Conservation (phyloP, 2,888 invertebrate species). For the Unio pictorum region DNA sequence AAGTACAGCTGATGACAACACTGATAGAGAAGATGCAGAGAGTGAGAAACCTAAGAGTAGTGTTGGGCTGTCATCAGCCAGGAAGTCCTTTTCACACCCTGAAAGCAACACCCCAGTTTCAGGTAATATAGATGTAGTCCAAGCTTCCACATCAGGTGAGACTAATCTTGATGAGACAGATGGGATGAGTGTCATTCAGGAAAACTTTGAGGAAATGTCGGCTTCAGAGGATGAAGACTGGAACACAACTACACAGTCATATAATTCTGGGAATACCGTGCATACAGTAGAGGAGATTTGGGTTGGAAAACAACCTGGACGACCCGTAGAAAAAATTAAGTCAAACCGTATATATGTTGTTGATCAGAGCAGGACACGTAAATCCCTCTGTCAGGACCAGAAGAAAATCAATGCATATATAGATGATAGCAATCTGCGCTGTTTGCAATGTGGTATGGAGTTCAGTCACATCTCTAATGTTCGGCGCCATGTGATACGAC, state of each 20-base stretch:
- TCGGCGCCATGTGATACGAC: slow-evolving; percentile 81
- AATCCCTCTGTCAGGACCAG: slow-evolving; percentile 47
- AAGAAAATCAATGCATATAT: slow-evolving; percentile 58
- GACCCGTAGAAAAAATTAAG: slow-evolving; percentile 23
- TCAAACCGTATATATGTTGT: slow-evolving; percentile 43
- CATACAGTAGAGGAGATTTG: slow-evolving; percentile 42
- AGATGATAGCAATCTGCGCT: slow-evolving; percentile 54
- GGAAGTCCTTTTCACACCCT: background rate
- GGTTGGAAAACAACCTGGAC: slow-evolving; percentile 41
- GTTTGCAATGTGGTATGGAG: slow-evolving; percentile 66
- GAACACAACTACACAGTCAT: background rate
- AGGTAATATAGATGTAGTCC: background rate
- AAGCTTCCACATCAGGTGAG: slow-evolving; percentile 1
- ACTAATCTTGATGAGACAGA: slow-evolving; percentile 7
- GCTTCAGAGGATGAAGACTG: background rate
- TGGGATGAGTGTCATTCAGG: slow-evolving; percentile 1
- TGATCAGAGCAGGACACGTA: slow-evolving; percentile 22
- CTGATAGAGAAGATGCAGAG: background rate
- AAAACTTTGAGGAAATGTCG: background rate
- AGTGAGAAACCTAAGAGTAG: background rate
- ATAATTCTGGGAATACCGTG: background rate
- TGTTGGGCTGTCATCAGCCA: too few species aligned
- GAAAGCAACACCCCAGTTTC: too few species aligned
- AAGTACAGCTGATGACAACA: too few species aligned
- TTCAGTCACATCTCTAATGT: slow-evolving; percentile 78